These are phyloP conservation scores for Cremastinae sp. DNA, from an alignment of 2,888 invertebrate genomes.

Conservation along the genomic window DNA sequence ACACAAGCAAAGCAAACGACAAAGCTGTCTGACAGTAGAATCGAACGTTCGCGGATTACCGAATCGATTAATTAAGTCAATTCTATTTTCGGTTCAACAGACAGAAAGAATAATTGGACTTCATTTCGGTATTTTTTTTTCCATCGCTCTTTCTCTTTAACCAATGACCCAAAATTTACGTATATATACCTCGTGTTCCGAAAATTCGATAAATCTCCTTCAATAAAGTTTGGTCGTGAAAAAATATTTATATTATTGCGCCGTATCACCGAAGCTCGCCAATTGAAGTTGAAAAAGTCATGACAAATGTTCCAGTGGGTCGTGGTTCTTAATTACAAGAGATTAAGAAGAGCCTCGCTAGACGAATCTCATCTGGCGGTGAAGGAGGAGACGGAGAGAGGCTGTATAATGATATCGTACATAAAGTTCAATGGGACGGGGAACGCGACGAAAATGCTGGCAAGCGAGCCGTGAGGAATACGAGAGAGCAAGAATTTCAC, in stretches of 20 bases:
- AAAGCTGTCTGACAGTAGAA: slow-evolving; percentile 54
- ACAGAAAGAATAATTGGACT: slow-evolving; percentile 29
- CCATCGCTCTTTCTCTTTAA: background rate
- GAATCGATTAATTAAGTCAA: slow-evolving; percentile 59
- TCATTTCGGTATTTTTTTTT: background rate
- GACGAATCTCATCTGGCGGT: background rate
- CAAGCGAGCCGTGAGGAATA: slow-evolving; percentile 41
- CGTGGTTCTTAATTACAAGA: background rate
- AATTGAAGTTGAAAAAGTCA: no score
- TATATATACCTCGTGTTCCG: background rate
- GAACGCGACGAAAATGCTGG: slow-evolving; percentile 38
- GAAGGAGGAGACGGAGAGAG: slow-evolving; percentile 18
- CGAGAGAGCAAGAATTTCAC: slow-evolving; percentile 42
- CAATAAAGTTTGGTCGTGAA: no score
- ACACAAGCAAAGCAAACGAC: background rate
- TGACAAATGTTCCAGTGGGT: no score
- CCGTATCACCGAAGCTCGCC: no score
- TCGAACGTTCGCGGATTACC: slow-evolving; percentile 62
- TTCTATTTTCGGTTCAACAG: slow-evolving; percentile 35
- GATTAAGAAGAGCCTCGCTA: background rate
- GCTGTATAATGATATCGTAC: slow-evolving; percentile 41
- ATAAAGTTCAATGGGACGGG: slow-evolving; percentile 2
- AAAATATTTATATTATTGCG: no score
- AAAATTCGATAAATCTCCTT: background rate
- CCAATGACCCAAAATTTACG: background rate